Base-by-base conservation (phyloP, 2,797 vertebrate species). In the Salmo trutta region DNA sequence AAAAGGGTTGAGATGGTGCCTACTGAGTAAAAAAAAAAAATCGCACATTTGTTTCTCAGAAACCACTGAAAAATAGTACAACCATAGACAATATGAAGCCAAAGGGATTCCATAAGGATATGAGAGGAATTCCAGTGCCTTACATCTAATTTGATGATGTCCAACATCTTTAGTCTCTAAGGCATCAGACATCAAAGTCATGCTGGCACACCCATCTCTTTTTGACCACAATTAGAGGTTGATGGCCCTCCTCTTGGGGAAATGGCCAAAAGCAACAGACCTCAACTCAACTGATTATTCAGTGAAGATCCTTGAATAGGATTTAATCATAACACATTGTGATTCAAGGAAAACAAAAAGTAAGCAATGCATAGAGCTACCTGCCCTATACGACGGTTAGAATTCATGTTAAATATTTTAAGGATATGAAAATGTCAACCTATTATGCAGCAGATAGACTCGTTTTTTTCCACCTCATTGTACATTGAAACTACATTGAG, bases 201-300 rank as follows among this genome's bases (percentile, higher is more conserved):
- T 19, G 10, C 24, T 31, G 77, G 65, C 73, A 64, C 70, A 77
- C 68, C 47, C 41, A 68, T 59, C 21, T n/a, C 6, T 7, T 66
- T 72, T 75, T 75, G 80, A 73, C 52, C 33, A 27, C 71, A 81
- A 75, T 77, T 74, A 79, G 62, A 82, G 71, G 56, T 53, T 59
- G 47, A 77, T 77, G 27, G 52, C 53, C 75, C 71, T 41, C n/a
- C 76, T 52, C 51, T 69, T 36, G 51, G 41, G 82, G 36, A 64
- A 79, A 73, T 53, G 29, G 73, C n/a, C 67, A 24, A 73, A 69
- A 24, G 82, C 72, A 81, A 83, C 17, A 36, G 5, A 41, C 2
- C 29, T 59, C 51, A 51, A 71, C 21, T 19, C 21, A 67, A 67
- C 65, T 16, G 24, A 67, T 27, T 67, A 29, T 47, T 47, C 41